A percentile compares a stretch with the other conserved stretches of the same genome.
These are phyloP conservation scores for Amaurobius ferox DNA, from an alignment of 2,888 invertebrate genomes.

Conservation along the genomic window DNA sequence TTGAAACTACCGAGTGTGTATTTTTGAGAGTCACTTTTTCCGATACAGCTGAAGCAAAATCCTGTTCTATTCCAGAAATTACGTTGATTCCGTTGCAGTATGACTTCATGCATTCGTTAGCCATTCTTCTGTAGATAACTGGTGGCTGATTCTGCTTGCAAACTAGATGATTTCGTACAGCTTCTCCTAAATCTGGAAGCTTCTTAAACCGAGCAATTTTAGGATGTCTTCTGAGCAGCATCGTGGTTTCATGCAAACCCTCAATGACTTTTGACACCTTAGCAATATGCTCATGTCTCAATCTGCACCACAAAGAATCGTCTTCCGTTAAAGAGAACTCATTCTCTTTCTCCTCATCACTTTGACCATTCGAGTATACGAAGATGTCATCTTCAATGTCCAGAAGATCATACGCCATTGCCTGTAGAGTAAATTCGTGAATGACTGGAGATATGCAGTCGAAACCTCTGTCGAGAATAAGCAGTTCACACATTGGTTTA, in stretches of 20 bases:
- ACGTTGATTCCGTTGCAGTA: conserved; percentile 42
- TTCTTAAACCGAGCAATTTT: not conserved
- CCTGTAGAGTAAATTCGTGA: conserved; percentile 60
- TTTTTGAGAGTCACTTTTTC: not conserved
- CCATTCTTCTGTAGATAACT: conserved; percentile 37
- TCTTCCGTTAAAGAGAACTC: conserved; percentile 36
- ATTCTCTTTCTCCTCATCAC: not conserved
- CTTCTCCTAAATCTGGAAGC: conserved; percentile 34
- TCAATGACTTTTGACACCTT: conserved; percentile 34
- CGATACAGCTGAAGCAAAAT: conserved; percentile 1
- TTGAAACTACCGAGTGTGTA: not conserved
- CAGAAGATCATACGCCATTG: conserved; percentile 55
- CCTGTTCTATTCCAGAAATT: conserved; percentile 28
- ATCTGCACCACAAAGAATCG: conserved; percentile 31
- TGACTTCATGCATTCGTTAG: conserved; percentile 38
- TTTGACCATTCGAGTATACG: not conserved
- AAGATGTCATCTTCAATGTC: conserved; percentile 45
- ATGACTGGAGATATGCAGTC: conserved; percentile 49
- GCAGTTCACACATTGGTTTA: conserved; percentile 15
- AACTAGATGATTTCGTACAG: conserved; percentile 31
- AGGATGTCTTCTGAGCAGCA: not conserved
- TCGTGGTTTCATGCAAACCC: conserved; percentile 26
- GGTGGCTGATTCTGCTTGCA: conserved; percentile 24
- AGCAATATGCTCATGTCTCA: conserved; percentile 61
- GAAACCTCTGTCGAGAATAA: conserved; percentile 58